Conservation (phyloP, 2,888 invertebrate genomes). For the Ligdia adustata region DNA sequence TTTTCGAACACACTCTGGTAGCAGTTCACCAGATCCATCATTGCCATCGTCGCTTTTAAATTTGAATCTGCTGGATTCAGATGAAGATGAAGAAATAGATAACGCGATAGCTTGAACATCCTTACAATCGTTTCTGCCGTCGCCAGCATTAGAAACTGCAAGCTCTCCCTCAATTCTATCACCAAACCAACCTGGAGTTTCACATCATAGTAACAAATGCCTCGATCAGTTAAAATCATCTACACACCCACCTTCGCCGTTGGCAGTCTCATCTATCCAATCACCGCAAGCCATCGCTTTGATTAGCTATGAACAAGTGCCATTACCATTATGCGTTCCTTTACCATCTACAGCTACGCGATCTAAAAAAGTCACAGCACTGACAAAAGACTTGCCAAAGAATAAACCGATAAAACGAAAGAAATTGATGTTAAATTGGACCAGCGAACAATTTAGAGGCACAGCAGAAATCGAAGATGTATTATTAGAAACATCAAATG, state of each 20-base stretch:
- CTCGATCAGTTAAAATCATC: background rate
- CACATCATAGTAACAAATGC: background rate
- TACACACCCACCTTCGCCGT: background rate
- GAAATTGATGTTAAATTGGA: conserved; percentile 1
- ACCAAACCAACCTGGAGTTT: background rate
- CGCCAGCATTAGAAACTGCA: background rate
- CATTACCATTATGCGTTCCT: too few relatives aligned
- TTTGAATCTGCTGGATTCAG: too few relatives aligned
- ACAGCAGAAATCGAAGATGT: conserved; percentile 1
- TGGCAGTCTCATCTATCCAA: background rate
- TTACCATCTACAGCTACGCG: background rate
- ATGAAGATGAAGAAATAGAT: background rate
- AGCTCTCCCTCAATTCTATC: conserved; percentile 1
- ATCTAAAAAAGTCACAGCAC: background rate
- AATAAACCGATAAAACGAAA: background rate
- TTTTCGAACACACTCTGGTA: too few relatives aligned
- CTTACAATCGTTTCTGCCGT: background rate
- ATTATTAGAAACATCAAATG: conserved; percentile 1
- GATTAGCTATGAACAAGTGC: background rate
- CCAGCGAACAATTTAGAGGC: background rate
- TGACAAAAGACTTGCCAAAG: background rate
- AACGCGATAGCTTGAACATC: conserved; percentile 1
- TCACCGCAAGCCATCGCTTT: background rate
- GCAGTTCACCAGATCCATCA: too few relatives aligned
- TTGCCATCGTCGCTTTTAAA: too few relatives aligned